phyloP scores from a whole-genome alignment of 2,888 invertebrate species.

The Malachius bipustulatus region DNA sequence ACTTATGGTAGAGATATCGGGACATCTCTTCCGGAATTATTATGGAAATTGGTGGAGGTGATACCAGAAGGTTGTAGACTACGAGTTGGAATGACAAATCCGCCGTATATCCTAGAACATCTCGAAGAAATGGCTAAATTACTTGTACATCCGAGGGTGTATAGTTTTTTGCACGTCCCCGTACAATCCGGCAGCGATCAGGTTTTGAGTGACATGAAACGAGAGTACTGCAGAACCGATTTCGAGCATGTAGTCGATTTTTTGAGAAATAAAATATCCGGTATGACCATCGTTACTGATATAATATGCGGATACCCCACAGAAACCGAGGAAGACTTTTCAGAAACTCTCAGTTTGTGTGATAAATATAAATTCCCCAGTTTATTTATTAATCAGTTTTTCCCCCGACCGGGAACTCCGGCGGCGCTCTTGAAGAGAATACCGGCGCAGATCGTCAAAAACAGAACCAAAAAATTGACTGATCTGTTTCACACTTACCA shows the following conservation, averaged over 20 bases:
- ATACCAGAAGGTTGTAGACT: conserved; percentile 66
- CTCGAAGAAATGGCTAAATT: conserved; percentile 80
- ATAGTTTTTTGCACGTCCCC: conserved; percentile 93
- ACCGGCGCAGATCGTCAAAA: conserved; percentile 78
- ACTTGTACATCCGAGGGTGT: conserved; percentile 78
- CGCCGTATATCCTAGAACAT: conserved; percentile 94
- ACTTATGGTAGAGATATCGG: conserved; percentile 95
- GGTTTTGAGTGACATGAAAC: conserved; percentile 88
- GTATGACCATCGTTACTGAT: conserved; percentile 91
- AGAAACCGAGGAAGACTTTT: conserved; percentile 83
- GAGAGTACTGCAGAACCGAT: conserved; percentile 84
- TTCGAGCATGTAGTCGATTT: conserved; percentile 84
- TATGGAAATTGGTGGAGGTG: conserved; percentile 72
- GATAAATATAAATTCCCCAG: conserved; percentile 79
- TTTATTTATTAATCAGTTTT: conserved; percentile 97
- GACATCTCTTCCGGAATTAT: conserved; percentile 70
- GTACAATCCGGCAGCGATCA: conserved; percentile 96
- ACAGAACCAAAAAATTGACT: conserved; percentile 75
- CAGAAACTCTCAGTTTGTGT: conserved; percentile 75
- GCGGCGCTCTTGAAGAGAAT: conserved; percentile 82
- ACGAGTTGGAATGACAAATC: conserved; percentile 96
- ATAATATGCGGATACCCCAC: conserved; percentile 98
- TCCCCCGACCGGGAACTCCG: conserved; percentile 90
- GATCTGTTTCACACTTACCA: conserved; percentile 83
- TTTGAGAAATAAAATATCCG: conserved; percentile 58